phyloP scores from a whole-genome alignment of 1,140 invertebrate species.

The Ceratina japonica region DNA sequence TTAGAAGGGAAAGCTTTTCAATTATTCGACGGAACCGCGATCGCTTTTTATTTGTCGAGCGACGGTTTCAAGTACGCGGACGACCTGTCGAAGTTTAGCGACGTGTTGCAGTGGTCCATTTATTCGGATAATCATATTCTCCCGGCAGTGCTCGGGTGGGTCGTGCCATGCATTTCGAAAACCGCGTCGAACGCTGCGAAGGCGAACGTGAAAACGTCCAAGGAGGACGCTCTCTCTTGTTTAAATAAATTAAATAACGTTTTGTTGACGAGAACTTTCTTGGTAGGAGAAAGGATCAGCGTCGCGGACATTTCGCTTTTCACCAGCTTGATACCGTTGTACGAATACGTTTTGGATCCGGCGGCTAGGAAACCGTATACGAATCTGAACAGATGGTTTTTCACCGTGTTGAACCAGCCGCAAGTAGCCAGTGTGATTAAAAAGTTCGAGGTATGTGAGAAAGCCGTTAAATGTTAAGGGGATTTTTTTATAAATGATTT shows the following conservation, averaged over 20 bases:
- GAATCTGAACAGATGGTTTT: conserved; percentile 87
- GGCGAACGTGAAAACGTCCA: conserved; percentile 54
- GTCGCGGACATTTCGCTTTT: conserved; percentile 87
- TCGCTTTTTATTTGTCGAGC: conserved; percentile 83
- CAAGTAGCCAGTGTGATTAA: conserved; percentile 60
- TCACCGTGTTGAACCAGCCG: conserved; percentile 85
- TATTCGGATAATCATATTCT: conserved; percentile 84
- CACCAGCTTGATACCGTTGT: conserved; percentile 82
- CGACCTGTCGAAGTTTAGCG: conserved; percentile 77
- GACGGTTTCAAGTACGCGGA: conserved; percentile 79
- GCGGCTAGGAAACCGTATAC: conserved; percentile 77
- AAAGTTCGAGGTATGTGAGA: conserved; percentile 40
- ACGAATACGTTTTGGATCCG: conserved; percentile 79
- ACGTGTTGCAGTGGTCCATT: conserved; percentile 85
- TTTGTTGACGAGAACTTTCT: conserved; percentile 83
- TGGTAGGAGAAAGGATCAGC: conserved; percentile 86
- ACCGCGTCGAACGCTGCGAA: conserved; percentile 45
- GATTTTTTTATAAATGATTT: conserved; percentile 42
- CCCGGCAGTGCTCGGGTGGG: conserved; percentile 83
- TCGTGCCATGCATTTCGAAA: conserved; percentile 78
- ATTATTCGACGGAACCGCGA: conserved; percentile 84
- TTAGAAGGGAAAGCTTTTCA: conserved; percentile 76
- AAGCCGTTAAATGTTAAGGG: background rate
- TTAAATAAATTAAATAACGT: conserved; percentile 80
- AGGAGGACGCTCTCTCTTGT: conserved; percentile 62